A percentile compares a stretch with the other conserved stretches of the same genome.
Conservation (phyloP, 30 jellyfish, hydroid and myxozoan species). For the Pelagia noctiluca region DNA sequence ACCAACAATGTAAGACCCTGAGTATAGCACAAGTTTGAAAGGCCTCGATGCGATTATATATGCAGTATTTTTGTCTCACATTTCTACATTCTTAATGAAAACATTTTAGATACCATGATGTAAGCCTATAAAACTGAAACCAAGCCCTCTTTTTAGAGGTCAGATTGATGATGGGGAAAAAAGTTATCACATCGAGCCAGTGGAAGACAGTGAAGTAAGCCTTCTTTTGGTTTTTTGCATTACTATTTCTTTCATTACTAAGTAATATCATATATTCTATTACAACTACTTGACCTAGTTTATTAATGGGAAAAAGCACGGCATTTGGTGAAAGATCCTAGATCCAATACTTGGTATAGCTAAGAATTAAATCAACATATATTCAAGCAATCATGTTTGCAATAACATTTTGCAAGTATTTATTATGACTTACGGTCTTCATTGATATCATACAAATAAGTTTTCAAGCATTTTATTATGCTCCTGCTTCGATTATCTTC, state of each 20-base stretch:
- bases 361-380: background rate
- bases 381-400: background rate
- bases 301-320: background rate
- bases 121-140: background rate
- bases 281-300: too few species aligned
- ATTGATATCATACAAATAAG: background rate
- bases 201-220: slow-evolving; percentile 20
- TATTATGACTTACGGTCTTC: background rate
- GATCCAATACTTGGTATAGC: background rate
- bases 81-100: background rate
- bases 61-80: background rate
- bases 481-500: background rate
- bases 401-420: background rate
- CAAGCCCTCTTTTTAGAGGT: slow-evolving; percentile 24
- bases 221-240: background rate
- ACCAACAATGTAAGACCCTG: background rate
- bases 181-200: slow-evolving; percentile 33
- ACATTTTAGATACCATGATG: background rate
- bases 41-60: background rate
- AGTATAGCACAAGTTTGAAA: background rate
- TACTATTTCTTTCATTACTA: background rate
- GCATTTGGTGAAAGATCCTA: background rate
- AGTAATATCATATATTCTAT: background rate
- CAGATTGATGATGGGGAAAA: slow-evolving; percentile 30
- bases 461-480: too few species aligned